Percentiles rank a stretch among this genome's conserved stretches.
phyloP scores from a whole-genome alignment of 2,888 invertebrate genomes.

The Parnassius orleans region DNA sequence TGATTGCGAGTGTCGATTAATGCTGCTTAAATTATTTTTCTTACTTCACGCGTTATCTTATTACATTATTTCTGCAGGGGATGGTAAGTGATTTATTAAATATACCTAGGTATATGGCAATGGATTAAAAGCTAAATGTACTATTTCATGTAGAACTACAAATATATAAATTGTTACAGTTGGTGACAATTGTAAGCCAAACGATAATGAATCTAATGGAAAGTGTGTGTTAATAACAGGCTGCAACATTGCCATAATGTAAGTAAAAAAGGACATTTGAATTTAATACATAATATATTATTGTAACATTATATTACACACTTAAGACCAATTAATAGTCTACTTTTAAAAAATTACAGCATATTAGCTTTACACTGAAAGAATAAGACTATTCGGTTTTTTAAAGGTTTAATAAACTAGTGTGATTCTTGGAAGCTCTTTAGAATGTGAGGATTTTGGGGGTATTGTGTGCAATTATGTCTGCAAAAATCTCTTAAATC shows the following conservation, averaged over 20 bases:
- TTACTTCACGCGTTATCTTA: conserved; percentile 8
- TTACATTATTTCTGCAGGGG: conserved; percentile 13
- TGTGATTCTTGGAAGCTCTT: no score
- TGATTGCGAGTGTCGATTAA: conserved; percentile 15
- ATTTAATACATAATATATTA: neutral
- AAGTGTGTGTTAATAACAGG: conserved; percentile 48
- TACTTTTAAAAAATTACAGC: neutral
- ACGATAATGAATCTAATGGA: conserved; percentile 45
- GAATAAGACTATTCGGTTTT: no score
- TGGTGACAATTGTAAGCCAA: conserved; percentile 55
- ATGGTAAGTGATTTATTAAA: conserved; percentile 21
- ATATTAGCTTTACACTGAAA: neutral
- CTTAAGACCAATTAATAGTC: no score
- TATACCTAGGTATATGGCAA: no score
- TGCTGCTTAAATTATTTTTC: conserved; percentile 8
- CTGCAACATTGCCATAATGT: conserved; percentile 61
- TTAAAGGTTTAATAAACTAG: no score
- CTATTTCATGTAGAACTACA: neutral
- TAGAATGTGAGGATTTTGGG: no score
- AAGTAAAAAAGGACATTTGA: conserved; percentile 34
- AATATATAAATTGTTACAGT: conserved; percentile 40
- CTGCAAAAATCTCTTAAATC: no score
- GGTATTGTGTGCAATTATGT: no score
- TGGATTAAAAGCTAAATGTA: no score
- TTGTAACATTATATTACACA: neutral